A percentile compares a stretch with the other conserved stretches of the same genome.
phyloP scores from a whole-genome alignment of 2,797 vertebrate species.

The Anabas testudineus region DNA sequence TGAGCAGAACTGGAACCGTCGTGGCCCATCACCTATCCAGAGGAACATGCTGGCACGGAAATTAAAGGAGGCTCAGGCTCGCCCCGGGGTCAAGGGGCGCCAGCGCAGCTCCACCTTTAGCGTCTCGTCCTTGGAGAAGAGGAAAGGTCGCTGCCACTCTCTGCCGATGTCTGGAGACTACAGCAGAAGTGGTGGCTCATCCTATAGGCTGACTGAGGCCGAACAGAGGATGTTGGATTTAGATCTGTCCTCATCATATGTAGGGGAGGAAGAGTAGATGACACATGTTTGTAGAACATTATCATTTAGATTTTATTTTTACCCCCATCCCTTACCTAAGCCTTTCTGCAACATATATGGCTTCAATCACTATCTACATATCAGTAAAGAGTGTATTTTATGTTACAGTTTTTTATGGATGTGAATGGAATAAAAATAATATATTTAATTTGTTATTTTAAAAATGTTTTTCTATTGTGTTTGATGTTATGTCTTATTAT shows the following conservation, averaged over 20 bases:
- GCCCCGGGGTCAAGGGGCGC: slow-evolving; percentile 73
- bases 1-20: slow-evolving; percentile 87
- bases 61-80: slow-evolving; percentile 84
- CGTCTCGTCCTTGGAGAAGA: slow-evolving; percentile 80
- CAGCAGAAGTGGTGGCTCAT: slow-evolving; percentile 85
- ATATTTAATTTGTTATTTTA: slow-evolving; percentile 13
- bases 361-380: background rate
- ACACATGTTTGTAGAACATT: background rate
- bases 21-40: slow-evolving; percentile 90
- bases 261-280: slow-evolving; percentile 74
- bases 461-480: background rate
- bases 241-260: slow-evolving; percentile 82
- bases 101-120: slow-evolving; percentile 87
- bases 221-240: slow-evolving; percentile 94
- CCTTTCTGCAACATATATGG: background rate
- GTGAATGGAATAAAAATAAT: background rate
- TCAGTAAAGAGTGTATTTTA: background rate
- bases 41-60: slow-evolving; percentile 86
- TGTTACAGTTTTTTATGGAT: background rate
- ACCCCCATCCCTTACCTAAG: background rate
- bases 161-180: slow-evolving; percentile 88
- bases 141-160: slow-evolving; percentile 88
- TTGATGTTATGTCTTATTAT: background rate
- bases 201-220: slow-evolving; percentile 90
- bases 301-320: background rate